Evolutionary conservation across 2,888 invertebrate genomes (phyloP), one percentile per base, ranked within the genome.

Genomic region (Bibio marci): DNA sequence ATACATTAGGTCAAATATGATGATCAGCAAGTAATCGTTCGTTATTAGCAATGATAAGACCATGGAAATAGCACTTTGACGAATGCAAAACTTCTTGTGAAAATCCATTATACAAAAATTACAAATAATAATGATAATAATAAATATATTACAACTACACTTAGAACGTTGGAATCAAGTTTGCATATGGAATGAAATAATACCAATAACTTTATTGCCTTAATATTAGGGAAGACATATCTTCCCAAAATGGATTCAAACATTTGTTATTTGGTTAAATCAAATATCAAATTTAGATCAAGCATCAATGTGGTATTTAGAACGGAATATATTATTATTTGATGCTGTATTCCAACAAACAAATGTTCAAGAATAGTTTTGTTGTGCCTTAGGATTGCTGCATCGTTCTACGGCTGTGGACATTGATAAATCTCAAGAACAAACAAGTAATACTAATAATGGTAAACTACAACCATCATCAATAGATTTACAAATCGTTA

Each of bases 11-110:
- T 0, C 81, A 85, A 19, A 63, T 70, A 3, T 80, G 80, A 39
- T 98, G 97, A 97, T 85, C 91, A 64, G 94, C 95, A 0, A 85
- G 85, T 0, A 97, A 97, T 65, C 70, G 76, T 30, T 95, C 95
- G 0, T 97, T 95, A 1, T 75, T 86, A 47, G 71, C 85, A 19
- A 87, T 97, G 68, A 68, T 98, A 19, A 73, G 78, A 40, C 95
- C 97, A 0, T 98, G 98, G 98, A 64, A 70, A 18, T 52, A 58
- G 2, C 81, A 86, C 2, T 80, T 92, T 56, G 65, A 76, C 34
- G 73, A 73, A 41, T 88, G 71, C 75, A 82, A 39, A 75, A 76
- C 2, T 90, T 92, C 55, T 58, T 92, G 13, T 63, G 80, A 7
- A 83, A 83, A 51, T 83, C 94, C 58, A 81, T 94, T 45, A 71